Evolutionary conservation across 2,113 vertebrate genomes (phyloP), one percentile per base, ranked within the genome.

Genomic region (Sinosuthora webbiana): DNA sequence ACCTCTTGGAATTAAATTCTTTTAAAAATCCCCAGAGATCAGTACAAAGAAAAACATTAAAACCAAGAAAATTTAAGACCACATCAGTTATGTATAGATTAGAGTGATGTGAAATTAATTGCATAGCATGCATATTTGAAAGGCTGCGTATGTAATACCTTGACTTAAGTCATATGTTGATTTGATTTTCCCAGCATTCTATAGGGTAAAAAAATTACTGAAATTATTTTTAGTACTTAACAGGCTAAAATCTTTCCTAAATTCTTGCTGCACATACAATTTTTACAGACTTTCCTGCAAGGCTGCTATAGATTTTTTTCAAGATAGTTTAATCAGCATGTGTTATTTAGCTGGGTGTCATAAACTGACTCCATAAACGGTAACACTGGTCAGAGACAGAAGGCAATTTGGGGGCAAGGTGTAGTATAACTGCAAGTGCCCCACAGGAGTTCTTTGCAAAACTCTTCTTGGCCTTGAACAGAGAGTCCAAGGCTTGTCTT

Each of bases 371-470:
- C 53, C 10, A 7, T 55, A 77, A 65, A 23, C 1, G 0, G 57
- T 88, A 57, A 47, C 30, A 33, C 7, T 6, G 3, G 5, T 56
- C 19, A 89, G 27, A 69, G 30, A 64, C 11, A 83, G 17, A 47
- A 24, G 25, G 37, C 45, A 78, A 20, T 57, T 87, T 74, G 13
- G 25, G 25, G 37, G 14, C 5, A 1, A 70, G 33, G 50, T 39
- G 19, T 5, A 1, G 15, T 53, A 41, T 49, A 74, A 70, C 21
- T 1, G 0, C 22, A 53, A 31, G 19, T 33, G 18, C 16, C 22
- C 21, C 3, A 0, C 1, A 1, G 31, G 13, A 74, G 7, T 47
- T 74, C 37, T 81, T 65, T 2, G 0, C 23, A 53, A 65, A 76
- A 56, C 17, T 44, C 33, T 69, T 45, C 28, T 74, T 83, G 55